Evolutionary conservation across 2,113 vertebrate genomes (phyloP), one percentile per base, ranked within the genome.

Genomic region (Pseudopipra pipra): DNA sequence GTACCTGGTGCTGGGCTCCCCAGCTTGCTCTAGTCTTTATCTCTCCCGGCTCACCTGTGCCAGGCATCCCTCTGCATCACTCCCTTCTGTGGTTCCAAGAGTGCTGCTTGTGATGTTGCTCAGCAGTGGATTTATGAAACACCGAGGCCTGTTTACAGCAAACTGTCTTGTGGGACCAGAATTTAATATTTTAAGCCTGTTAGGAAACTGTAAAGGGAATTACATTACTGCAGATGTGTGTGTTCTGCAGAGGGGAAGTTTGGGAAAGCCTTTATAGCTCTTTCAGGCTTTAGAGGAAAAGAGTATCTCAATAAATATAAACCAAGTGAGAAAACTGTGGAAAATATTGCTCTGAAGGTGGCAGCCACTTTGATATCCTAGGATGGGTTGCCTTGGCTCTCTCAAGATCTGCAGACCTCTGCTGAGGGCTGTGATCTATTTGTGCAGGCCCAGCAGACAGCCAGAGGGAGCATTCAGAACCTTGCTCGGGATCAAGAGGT

Each of bases 11-110:
- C 5, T 8, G 13, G 1, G 7, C 41, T 30, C 35, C 59, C 28
- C 43, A 9, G 18, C 3, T 12, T 16, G 31, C 8, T 23, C 3
- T 27, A 5, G 5, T 15, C 27, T 66, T 51, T 21, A 8, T 41
- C 35, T 5, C 6, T 2, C 7, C 14, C 4, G 1, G 46, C 43
- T 74, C 31, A 2, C 51, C 1, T 11, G 1, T 6, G 72, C 11
- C 75, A 7, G 58, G 41, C 59, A 8, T 44, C 83, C 21, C 63
- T 19, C 43, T 15, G 41, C 18, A 25, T 66, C 20, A 0, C 41
- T 49, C 22, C 27, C 31, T 22, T 47, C 46, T 11, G 2, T 10
- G 0, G 18, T 15, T 51, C 66, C 33, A 14, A 1, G 37, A 18
- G 37, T 15, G 15, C 24, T 14, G 28, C 49, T 37, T 15, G 17